Percentiles rank a stretch among this genome's conserved stretches.
These are phyloP conservation scores for Diachrysia chrysitis DNA, from an alignment of 2,888 invertebrate genomes.

Conservation along the genomic window DNA sequence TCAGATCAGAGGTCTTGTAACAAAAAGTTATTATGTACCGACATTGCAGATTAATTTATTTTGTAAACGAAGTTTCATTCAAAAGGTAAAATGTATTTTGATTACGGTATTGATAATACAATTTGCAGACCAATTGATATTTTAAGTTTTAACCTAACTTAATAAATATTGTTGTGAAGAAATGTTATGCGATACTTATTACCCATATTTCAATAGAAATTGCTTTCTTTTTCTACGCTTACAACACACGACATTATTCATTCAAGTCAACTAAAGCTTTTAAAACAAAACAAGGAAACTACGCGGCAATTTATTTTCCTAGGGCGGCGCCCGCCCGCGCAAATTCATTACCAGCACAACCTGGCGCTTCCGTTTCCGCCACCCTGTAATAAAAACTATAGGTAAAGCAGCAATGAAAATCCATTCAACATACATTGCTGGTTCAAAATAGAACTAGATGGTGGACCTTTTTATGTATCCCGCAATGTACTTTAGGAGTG, in stretches of 20 bases:
- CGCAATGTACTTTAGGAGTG: conserved; percentile 24
- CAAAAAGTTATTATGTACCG: conserved; percentile 40
- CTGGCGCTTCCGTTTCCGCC: conserved; percentile 86
- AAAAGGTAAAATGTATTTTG: conserved; percentile 33
- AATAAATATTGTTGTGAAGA: conserved; percentile 9
- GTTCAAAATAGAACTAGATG: conserved; percentile 22
- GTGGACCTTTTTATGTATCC: background rate
- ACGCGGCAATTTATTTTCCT: conserved; percentile 81
- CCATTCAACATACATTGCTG: conserved; percentile 58
- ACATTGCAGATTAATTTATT: conserved; percentile 34
- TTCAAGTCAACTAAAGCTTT: conserved; percentile 77
- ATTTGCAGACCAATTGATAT: conserved; percentile 34
- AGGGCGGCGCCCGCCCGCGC: conserved; percentile 84
- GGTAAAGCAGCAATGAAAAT: conserved; percentile 30
- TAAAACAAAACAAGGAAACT: conserved; percentile 82
- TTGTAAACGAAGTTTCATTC: conserved; percentile 38
- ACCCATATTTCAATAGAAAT: conserved; percentile 18
- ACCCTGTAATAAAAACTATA: conserved; percentile 46
- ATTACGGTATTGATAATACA: conserved; percentile 28
- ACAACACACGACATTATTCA: conserved; percentile 64
- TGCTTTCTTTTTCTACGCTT: conserved; percentile 25
- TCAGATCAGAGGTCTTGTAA: conserved; percentile 31
- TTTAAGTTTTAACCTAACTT: conserved; percentile 29
- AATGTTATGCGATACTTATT: conserved; percentile 15
- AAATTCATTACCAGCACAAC: conserved; percentile 87